Percentiles rank a stretch among this genome's conserved stretches.
phyloP scores from a whole-genome alignment of 1,140 invertebrate species.

The Kradibia gibbosae region DNA sequence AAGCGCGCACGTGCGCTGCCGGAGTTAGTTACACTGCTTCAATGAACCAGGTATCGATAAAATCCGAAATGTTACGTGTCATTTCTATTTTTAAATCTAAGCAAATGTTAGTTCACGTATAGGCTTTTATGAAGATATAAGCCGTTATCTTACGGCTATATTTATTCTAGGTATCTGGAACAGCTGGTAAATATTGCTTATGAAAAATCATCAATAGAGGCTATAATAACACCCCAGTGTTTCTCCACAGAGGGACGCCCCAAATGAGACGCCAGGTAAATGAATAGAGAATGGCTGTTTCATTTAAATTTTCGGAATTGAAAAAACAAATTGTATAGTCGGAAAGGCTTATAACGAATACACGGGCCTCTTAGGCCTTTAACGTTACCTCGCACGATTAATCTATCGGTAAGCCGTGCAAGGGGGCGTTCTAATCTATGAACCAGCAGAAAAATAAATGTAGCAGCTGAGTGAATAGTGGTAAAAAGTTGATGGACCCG shows the following conservation, averaged over 20 bases:
- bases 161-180: not conserved
- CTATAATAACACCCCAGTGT: not conserved
- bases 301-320: too few species aligned
- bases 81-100: not conserved
- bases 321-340: too few species aligned
- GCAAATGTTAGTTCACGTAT: not conserved
- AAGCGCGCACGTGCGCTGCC: too few species aligned
- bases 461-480: not conserved
- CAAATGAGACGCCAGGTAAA: too few species aligned
- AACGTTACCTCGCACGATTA: too few species aligned
- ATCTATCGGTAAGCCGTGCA: not conserved
- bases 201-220: not conserved
- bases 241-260: not conserved
- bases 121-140: not conserved
- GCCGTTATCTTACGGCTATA: not conserved
- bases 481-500: not conserved
- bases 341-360: too few species aligned
- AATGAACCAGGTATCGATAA: not conserved
- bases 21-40: not conserved
- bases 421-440: too few species aligned
- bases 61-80: not conserved
- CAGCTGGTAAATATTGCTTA: not conserved
- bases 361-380: too few species aligned
- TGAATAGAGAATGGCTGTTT: too few species aligned
- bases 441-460: not conserved